These are phyloP conservation scores for Phataginus tricuspis DNA, from an alignment of 2,797 vertebrate genomes.

Conservation along the genomic window DNA sequence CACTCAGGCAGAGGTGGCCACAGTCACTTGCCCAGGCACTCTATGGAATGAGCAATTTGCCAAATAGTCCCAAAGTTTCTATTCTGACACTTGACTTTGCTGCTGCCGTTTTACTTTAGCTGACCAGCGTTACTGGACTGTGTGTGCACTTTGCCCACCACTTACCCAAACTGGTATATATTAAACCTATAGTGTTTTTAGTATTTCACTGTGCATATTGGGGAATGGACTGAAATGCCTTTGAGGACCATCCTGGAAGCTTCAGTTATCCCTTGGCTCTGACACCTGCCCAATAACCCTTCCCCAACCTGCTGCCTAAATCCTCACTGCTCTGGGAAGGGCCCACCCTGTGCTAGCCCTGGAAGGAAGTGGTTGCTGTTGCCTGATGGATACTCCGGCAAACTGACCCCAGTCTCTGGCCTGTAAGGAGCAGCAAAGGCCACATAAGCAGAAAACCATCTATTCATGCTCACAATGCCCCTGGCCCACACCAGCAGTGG, in stretches of 20 bases:
- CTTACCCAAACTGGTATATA: neutral
- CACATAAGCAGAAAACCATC: neutral
- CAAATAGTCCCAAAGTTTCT: neutral
- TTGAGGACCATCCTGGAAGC: neutral
- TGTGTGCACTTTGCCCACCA: neutral
- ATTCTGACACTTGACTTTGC: neutral
- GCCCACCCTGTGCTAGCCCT: neutral
- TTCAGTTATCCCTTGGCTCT: neutral
- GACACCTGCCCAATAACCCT: accelerated
- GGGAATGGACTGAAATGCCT: neutral
- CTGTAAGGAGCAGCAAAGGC: neutral
- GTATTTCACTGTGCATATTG: neutral
- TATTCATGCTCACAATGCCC: neutral
- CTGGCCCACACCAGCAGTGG: neutral
- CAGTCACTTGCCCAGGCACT: neutral
- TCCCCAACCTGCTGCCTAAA: neutral
- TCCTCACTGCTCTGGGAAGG: neutral
- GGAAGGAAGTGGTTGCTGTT: neutral
- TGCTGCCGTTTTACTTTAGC: neutral
- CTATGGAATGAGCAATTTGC: neutral
- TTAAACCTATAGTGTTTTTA: neutral
- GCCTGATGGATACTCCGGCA: neutral
- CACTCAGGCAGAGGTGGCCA: neutral
- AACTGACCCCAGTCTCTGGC: neutral
- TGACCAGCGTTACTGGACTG: neutral